Evolutionary conservation across 1,140 invertebrate species (phyloP), one percentile per base, ranked within the genome.

Genomic region (Watersipora subatra): DNA sequence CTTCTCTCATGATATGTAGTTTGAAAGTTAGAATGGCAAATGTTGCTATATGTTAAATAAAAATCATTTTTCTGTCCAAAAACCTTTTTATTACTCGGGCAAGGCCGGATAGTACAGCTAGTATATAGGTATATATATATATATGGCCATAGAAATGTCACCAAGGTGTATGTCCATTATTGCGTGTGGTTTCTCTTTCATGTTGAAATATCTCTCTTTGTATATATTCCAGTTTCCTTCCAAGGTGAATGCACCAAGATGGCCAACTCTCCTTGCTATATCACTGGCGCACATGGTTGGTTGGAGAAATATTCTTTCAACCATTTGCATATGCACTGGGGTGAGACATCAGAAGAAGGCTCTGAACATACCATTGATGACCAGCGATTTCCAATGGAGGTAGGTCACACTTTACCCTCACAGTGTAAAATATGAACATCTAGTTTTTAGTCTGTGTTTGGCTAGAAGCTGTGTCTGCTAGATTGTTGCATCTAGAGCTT

Each of bases 311-410:
- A 71, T 62, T 30, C 63, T 17, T 68, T 73, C 12, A 34, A 61
- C 1, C 73, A 77, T 64, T 72, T 79, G 30, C 77, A 79, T 68
- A 69, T 79, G 56, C 77, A 79, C 64, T 79, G 77, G 77, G 76
- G 75, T 19, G 58, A 63, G 2, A 58, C 67, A 19, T 55, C 64
- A 25, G 20, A 65, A 7, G 29, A 34, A 2, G 78, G 78, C 1
- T 74, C 72, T 1, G 76, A 80, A 63, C 17, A 80, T 77, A 0
- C 80, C 81, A 61, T 96, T 2, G 87, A 94, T 75, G 91, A 91
- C 2, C 84, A 87, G 68, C 82, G 86, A 20, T 95, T 87, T 78
- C 87, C 92, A n/a, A 12, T 70, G 22, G 70, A 70, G 66, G 69
- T 70, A 55, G 25, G 28, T 65, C 29, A 61, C n/a, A 3, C 30